Percentiles rank a stretch among this genome's conserved stretches.
These are phyloP conservation scores for Resseliella maxima DNA, from an alignment of 2,888 invertebrate genomes.

Conservation along the genomic window DNA sequence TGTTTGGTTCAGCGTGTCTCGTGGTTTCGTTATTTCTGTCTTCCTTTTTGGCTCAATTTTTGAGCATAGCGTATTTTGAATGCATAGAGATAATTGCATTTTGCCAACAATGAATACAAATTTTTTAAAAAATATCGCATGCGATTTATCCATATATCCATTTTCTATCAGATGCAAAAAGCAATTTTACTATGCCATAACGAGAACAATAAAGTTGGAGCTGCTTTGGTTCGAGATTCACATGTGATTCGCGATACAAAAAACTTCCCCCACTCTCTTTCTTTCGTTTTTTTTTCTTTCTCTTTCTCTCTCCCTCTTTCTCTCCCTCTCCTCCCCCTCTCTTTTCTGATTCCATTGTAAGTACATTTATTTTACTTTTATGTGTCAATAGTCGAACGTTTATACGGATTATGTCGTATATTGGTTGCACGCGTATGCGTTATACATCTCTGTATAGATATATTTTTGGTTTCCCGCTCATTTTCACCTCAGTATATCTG, in stretches of 20 bases:
- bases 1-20: not conserved
- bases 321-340: no score
- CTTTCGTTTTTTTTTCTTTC: no score
- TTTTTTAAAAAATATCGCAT: not conserved
- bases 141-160: not conserved
- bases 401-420: not conserved
- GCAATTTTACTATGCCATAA: not conserved
- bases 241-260: not conserved
- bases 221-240: not conserved
- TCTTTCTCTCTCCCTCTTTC: no score
- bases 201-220: not conserved
- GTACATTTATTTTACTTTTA: constrained; percentile 18
- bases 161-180: constrained; percentile 8
- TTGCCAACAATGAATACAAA: constrained; percentile 15
- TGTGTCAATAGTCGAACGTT: not conserved
- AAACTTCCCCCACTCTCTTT: no score
- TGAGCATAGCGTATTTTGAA: not conserved
- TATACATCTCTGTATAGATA: not conserved
- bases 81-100: constrained; percentile 14
- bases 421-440: not conserved
- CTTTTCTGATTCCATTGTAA: not conserved
- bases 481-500: constrained; percentile 29
- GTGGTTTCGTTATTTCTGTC: constrained; percentile 14
- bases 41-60: not conserved
- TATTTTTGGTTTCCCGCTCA: not conserved